Base-by-base conservation (phyloP, 2,797 vertebrate species). In the Phoebastria nigripes region DNA sequence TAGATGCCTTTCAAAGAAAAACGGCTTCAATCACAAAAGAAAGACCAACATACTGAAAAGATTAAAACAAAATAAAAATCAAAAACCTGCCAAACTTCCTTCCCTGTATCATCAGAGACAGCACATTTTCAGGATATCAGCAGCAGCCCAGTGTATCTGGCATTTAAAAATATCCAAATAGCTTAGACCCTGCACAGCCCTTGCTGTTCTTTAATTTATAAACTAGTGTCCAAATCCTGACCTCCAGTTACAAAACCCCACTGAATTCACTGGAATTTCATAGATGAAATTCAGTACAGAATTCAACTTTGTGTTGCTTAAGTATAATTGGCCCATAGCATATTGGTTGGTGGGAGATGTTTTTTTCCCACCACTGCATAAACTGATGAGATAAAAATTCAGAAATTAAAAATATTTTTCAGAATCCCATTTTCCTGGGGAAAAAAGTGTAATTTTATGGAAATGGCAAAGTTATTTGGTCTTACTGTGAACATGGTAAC, bases 381-480 rank as follows among this genome's bases (percentile, higher is more conserved):
- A 80, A 86, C 15, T 21, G 35, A 15, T 15, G 52, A 82, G 78
- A 67, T 35, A 65, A 89, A 94, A 93, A 72, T 65, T 71, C 29
- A 76, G 39, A 35, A 73, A 76, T 37, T 69, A 62, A 55, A 65
- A 83, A 37, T n/a, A 20, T 31, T 83, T 72, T 79, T 42, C 55
- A 69, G 54, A 82, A 65, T 85, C 28, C 12, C 1, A 0, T 70
- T 87, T 85, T 90, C 65, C 71, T 41, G 28, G 39, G 22, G 12
- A 26, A 51, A 54, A 28, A 55, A 2, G 8, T 2, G 8, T 33
- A 44, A 84, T 91, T 83, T 42, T 12, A 66, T 42, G 29, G 66
- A 96, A 86, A 90, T 46, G 66, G 49, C 58, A 78, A 62, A 93
- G 47, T 86, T 91, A 83, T 70, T 89, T 88, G 87, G 59, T 89